Evolutionary conservation across 2,797 vertebrate genomes (phyloP).

Genomic region (Sebastes baramenuke): DNA sequence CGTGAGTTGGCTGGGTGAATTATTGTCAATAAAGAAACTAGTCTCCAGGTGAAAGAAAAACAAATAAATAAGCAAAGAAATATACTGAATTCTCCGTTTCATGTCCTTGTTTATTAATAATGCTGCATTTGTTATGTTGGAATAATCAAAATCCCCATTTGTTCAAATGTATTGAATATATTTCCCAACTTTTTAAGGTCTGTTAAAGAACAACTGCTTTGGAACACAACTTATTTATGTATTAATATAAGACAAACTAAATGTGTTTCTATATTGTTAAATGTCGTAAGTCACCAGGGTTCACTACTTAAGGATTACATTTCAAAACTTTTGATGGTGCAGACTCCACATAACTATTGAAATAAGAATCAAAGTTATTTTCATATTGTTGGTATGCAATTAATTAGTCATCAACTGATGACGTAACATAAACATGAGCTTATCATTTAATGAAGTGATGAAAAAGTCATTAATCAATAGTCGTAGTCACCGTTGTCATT

Average conservation of each 20-base stretch:
- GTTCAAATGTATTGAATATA: not conserved
- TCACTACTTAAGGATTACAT: not conserved
- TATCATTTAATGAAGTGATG: no score
- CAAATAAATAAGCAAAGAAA: not conserved
- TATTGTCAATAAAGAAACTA: conserved; percentile 3
- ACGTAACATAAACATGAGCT: not conserved
- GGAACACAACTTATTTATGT: not conserved
- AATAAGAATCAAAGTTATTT: not conserved
- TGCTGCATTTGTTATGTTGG: not conserved
- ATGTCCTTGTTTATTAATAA: not conserved
- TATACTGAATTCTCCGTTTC: not conserved
- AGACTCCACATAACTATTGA: not conserved
- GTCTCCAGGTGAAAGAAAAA: not conserved
- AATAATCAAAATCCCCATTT: not conserved
- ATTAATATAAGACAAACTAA: not conserved
- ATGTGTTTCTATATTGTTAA: not conserved
- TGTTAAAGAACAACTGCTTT: not conserved
- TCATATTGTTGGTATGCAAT: not conserved
- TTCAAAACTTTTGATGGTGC: not conserved
- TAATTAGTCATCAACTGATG: not conserved
- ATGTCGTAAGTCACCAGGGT: not conserved
- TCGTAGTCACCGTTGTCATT: no score
- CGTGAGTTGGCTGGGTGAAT: not conserved
- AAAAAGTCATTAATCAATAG: no score
- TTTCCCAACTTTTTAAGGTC: not conserved